Evolutionary conservation across 2,888 invertebrate species (phyloP), one percentile per base, ranked within the genome.

Genomic region (Trichacis sp.): DNA sequence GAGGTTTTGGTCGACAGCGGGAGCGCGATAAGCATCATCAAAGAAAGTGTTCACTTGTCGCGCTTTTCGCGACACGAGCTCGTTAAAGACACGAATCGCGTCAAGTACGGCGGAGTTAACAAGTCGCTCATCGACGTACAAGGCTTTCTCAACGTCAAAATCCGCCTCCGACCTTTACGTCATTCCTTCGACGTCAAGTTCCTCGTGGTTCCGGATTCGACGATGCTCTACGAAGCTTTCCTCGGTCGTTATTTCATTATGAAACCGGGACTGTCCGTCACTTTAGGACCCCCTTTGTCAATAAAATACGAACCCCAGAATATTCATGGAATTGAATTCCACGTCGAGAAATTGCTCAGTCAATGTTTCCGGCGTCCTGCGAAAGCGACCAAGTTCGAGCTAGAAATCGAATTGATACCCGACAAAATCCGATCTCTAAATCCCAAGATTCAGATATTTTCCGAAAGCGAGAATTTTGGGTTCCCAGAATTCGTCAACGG

Each of bases 221-320:
- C 69, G 4, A 69, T 69, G 66, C 9, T 57, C 4, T 69, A 69
- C 43, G 65, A 63, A 38, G 59, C 57, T 0, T 29, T 69, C 0
- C 54, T 69, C 1, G 69, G 67, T 2, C 56, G 64, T 8, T 30
- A 69, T 55, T 69, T 70, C 18, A 57, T 70, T 42, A 64, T 62
- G 59, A 55, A 53, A n/a, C 64, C 67, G 8, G 64, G 64, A 1
- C 30, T 70, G n/a, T 46, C 20, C 9, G 55, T 67, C 11, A 65
- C 38, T 15, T 53, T 67, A n/a, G 58, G 62, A 1, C 47, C 52
- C 0, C 51, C 14, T 0, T 9, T 67, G 15, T 45, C 47, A 8
- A 63, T 68, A 59, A 49, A 1, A 2, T 70, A 58, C 43, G 57
- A 66, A 9, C 53, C 53, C 1, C 50, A 47, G 29, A 19, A 49